Percentiles rank a stretch among this genome's conserved stretches.
These are phyloP conservation scores for Elachura formosa DNA, from an alignment of 2,113 vertebrate genomes.

Conservation along the genomic window DNA sequence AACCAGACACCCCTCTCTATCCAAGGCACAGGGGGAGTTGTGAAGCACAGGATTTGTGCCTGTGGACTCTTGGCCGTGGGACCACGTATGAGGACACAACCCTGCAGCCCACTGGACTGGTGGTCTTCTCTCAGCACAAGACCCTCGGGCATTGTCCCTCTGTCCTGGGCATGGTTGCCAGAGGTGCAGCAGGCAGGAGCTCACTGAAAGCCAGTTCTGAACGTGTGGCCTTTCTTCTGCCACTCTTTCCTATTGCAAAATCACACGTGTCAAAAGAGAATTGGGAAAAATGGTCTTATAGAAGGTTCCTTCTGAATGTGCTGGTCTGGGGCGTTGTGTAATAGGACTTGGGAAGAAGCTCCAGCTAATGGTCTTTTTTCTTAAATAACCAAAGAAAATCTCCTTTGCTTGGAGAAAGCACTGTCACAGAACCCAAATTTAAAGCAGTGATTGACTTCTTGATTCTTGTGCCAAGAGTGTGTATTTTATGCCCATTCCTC, in stretches of 20 bases:
- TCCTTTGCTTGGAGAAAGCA: neutral
- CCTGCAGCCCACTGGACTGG: neutral
- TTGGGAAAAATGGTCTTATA: neutral
- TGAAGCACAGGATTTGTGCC: neutral
- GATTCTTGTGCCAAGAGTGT: neutral
- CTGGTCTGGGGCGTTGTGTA: neutral
- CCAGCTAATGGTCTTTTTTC: neutral
- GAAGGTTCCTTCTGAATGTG: neutral
- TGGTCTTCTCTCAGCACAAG: fast-evolving
- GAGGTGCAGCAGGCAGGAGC: neutral
- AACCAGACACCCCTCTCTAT: neutral
- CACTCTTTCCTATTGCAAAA: neutral
- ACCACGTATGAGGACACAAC: fast-evolving
- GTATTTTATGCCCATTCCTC: fast-evolving
- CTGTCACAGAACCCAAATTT: neutral
- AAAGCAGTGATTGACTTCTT: neutral
- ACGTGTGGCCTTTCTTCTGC: neutral
- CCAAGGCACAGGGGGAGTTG: too few species aligned
- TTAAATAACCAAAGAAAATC: neutral
- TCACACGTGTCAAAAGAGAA: neutral
- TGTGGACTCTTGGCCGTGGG: fast-evolving
- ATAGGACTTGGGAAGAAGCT: neutral
- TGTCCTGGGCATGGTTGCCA: too few species aligned
- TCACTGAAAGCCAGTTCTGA: neutral
- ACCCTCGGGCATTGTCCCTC: fast-evolving